These are phyloP conservation scores for Sciurus niger DNA, from an alignment of 2,113 vertebrate species.

Conservation along the genomic window DNA sequence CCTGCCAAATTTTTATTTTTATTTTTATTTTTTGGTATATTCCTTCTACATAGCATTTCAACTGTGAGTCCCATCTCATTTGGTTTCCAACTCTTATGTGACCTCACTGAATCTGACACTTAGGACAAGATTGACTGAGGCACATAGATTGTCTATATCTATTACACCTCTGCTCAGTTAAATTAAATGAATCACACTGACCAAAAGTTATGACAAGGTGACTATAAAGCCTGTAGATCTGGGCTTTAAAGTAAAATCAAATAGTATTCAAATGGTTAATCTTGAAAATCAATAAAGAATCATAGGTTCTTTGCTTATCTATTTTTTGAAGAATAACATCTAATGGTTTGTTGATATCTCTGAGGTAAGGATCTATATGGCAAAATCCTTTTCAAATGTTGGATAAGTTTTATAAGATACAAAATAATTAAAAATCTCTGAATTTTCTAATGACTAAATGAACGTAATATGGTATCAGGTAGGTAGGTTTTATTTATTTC, in stretches of 20 bases:
- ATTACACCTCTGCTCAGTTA: neutral
- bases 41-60: neutral
- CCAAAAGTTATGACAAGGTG: neutral
- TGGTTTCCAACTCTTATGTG: neutral
- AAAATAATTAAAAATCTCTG: neutral
- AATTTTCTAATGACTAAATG: constrained; percentile 1
- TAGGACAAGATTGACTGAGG: neutral
- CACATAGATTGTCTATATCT: neutral
- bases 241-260: constrained; percentile 51
- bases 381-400: constrained; percentile 40
- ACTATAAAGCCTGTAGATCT: neutral
- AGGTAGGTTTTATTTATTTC: constrained; percentile 25
- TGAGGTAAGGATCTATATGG: neutral
- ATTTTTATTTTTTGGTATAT: neutral
- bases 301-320: neutral
- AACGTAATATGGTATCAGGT: neutral
- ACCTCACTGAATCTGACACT: neutral
- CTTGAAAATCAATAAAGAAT: neutral
- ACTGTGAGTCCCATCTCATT: neutral
- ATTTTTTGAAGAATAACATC: constrained; percentile 1
- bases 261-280: neutral
- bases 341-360: neutral
- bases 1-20: neutral
- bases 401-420: neutral
- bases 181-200: neutral